Percentiles rank a stretch among this genome's conserved stretches.
Conservation (phyloP, 2,797 vertebrate species). For the Pseudochromis fuscus region DNA sequence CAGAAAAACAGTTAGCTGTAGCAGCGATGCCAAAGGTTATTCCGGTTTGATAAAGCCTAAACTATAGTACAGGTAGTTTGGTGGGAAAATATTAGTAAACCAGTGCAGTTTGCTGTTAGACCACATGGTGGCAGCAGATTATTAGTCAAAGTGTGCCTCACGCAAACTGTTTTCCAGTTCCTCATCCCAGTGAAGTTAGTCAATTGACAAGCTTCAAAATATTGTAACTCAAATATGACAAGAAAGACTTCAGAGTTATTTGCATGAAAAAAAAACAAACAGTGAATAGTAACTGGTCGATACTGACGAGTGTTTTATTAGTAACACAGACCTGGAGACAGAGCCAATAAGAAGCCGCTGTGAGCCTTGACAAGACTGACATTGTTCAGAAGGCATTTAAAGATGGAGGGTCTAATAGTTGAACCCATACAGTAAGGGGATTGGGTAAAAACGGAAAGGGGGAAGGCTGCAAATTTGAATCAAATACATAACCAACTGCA, state of each 20-base stretch:
- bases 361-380: slow-evolving; percentile 79
- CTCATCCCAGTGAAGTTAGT: neutral
- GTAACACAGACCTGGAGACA: slow-evolving; percentile 86
- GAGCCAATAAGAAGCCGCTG: slow-evolving; percentile 80
- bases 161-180: neutral
- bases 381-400: slow-evolving; percentile 83
- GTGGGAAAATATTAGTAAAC: too few species aligned
- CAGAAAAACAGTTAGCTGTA: neutral
- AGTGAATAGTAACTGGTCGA: slow-evolving; percentile 68
- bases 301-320: slow-evolving; percentile 88
- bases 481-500: slow-evolving; percentile 76
- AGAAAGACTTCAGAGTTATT: neutral
- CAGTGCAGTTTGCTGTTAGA: slow-evolving; percentile 17
- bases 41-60: neutral
- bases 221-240: neutral
- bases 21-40: neutral
- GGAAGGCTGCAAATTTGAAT: slow-evolving; percentile 65
- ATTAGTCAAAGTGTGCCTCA: neutral
- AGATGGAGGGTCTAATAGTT: slow-evolving; percentile 68
- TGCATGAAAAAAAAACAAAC: slow-evolving; percentile 58
- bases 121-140: slow-evolving; percentile 68
- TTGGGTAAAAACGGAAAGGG: slow-evolving; percentile 53
- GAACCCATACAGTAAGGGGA: slow-evolving; percentile 63
- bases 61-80: neutral
- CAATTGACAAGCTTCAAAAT: slow-evolving; percentile 12